Base-by-base conservation (phyloP, 2,797 vertebrate species). In the Chromobotia macracanthus region DNA sequence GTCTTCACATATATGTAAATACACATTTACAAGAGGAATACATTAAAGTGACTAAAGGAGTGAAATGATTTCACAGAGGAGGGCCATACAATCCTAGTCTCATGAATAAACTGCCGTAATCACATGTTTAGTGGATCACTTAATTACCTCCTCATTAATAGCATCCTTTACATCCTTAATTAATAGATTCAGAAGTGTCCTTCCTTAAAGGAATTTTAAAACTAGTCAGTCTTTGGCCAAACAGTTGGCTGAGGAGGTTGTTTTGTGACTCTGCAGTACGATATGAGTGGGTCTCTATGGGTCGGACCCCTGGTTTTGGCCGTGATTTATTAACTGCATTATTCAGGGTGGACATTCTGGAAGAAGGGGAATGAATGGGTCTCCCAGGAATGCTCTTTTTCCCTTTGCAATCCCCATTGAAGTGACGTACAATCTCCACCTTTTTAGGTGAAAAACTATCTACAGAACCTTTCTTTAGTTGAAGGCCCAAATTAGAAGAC, bases 151-250 rank as follows among this genome's bases (percentile, higher is more conserved):
- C 87, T 71, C 87, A 85, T 93, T 91, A 91, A 93, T 93, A 94
- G 92, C 89, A 86, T 89, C 89, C 88, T 84, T 79, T 58, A 82
- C 85, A 88, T 90, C 84, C 89, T 93, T 89, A 93, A 91, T 93
- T 93, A 89, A 95, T 92, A 92, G 94, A 95, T 89, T 98, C 96
- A 28, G 95, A 95, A 86, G 94, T 92, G 90, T 97, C 97, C 92
- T 97, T 97, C 87, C 96, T 95, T 80, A 99, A 90, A 91, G 98
- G 98, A 93, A 99, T 99, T 92, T 99, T 99, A 94, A 99, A 99
- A 93, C 97, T 96, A 82, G 97, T 97, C 87, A 99, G 94, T 93
- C 96, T 97, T 86, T 97, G 97, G 83, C 98, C 98, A 81, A 99
- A 99, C 85, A 99, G 94, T 89, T 99, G 97, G 92, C 94, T 99